Conservation (phyloP, 2,113 vertebrate genomes). For the Martes martes region DNA sequence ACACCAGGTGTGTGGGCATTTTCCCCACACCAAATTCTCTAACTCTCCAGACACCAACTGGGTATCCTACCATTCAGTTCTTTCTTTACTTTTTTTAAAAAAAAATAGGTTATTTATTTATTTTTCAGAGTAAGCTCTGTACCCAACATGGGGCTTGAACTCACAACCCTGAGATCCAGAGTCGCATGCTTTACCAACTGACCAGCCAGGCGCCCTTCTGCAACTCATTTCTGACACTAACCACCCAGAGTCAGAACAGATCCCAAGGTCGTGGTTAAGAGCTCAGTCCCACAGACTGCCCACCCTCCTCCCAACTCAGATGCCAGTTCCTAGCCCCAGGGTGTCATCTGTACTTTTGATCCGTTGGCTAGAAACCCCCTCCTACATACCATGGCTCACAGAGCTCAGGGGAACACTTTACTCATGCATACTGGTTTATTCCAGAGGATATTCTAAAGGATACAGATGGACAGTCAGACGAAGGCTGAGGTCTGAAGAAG, state of each 20-base stretch:
- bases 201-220: background rate
- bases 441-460: background rate
- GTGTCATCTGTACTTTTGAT: background rate
- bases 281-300: background rate
- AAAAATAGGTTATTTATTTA: background rate
- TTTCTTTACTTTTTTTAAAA: background rate
- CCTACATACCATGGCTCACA: background rate
- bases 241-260: background rate
- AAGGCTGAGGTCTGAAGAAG: background rate
- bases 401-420: background rate
- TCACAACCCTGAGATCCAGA: background rate
- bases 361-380: background rate
- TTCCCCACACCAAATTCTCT: background rate
- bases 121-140: background rate
- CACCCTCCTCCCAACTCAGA: background rate
- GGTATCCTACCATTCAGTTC: background rate
- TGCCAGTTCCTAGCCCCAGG: background rate
- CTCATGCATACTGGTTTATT: background rate
- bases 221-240: background rate
- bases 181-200: background rate
- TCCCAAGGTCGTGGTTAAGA: background rate
- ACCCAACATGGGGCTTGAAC: background rate
- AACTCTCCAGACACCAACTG: background rate
- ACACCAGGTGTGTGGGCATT: background rate
- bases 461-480: background rate